These are phyloP conservation scores for Sylvia borin DNA, from an alignment of 2,797 vertebrate species.

Conservation along the genomic window DNA sequence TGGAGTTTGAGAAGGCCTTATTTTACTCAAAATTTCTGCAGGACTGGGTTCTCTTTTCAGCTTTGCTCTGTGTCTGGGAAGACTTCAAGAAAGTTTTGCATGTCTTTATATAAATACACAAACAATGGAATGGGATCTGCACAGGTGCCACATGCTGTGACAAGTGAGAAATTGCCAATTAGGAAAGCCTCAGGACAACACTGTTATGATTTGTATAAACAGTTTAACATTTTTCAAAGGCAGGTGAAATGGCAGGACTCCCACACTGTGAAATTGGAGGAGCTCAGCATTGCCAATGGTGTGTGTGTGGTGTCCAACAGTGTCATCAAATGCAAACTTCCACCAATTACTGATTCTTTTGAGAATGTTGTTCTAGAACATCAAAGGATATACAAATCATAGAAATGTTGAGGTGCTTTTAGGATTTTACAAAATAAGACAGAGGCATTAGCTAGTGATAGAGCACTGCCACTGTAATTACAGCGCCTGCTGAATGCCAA, in stretches of 20 bases:
- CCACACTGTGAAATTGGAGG: neutral
- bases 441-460: neutral
- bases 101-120: neutral
- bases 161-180: neutral
- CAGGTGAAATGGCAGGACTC: neutral
- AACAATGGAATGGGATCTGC: neutral
- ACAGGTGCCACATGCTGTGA: neutral
- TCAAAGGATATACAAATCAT: neutral
- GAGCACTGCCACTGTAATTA: neutral
- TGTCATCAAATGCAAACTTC: neutral
- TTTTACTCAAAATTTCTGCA: neutral
- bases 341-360: neutral
- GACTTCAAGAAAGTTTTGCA: neutral
- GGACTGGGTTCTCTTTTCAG: neutral
- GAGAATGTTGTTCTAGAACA: neutral
- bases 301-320: rapidly evolving
- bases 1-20: neutral
- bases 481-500: neutral
- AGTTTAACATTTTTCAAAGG: neutral
- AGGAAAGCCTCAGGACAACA: neutral
- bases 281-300: rapidly evolving
- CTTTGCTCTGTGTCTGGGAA: neutral
- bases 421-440: neutral
- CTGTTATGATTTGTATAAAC: neutral
- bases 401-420: neutral